Evolutionary conservation across 2,113 vertebrate genomes (phyloP).

Genomic region (Callipepla squamata): DNA sequence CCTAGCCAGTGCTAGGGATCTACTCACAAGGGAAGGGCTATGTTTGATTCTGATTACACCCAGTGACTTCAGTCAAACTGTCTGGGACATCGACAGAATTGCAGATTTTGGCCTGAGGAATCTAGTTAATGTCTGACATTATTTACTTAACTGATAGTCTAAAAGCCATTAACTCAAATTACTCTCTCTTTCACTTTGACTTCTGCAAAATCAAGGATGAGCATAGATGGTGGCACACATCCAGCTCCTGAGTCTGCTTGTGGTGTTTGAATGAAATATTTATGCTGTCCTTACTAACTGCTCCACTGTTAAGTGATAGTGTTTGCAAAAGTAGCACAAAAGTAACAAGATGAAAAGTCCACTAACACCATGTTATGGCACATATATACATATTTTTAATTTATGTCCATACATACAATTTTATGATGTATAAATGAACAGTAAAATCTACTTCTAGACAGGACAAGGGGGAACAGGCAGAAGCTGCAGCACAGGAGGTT

Average conservation of each 20-base stretch:
- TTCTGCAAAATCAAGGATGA: not conserved
- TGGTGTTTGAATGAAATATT: not conserved
- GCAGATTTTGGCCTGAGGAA: slow-evolving; percentile 11
- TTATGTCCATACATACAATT: not conserved
- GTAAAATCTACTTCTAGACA: not conserved
- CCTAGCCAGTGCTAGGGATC: not conserved
- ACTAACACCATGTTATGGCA: not conserved
- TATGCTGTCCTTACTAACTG: not conserved
- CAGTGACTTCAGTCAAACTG: not conserved
- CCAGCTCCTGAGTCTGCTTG: not conserved
- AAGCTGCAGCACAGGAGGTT: too few relatives aligned
- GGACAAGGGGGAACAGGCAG: too few relatives aligned
- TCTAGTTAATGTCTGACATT: not conserved
- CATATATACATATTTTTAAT: not conserved
- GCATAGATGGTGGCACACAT: not conserved
- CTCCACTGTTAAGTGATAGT: not conserved
- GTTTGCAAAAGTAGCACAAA: not conserved
- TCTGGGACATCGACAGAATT: not conserved
- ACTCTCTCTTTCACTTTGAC: not conserved
- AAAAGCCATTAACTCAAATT: not conserved
- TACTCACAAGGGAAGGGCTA: not conserved
- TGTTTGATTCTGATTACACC: not conserved
- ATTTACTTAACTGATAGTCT: not conserved
- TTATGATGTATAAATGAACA: not conserved
- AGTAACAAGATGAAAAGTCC: not conserved